Evolutionary conservation across 2,797 vertebrate species (phyloP).

Genomic region (Neostethus bicornis): DNA sequence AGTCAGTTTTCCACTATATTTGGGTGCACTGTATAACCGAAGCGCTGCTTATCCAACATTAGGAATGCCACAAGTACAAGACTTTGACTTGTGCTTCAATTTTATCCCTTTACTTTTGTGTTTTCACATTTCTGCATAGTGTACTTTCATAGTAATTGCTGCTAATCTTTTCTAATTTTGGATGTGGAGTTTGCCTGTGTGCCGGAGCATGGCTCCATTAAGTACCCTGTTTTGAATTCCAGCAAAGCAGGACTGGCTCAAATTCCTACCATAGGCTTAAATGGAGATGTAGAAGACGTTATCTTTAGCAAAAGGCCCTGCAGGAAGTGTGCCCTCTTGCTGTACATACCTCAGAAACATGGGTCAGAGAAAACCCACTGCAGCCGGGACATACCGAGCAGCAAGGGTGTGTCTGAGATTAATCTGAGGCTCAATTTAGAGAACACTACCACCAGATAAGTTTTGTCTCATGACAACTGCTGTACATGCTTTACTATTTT

Average conservation of each 20-base stretch:
- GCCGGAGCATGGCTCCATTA: slow-evolving; percentile 37
- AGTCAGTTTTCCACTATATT: slow-evolving; percentile 48
- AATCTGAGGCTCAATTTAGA: slow-evolving; percentile 52
- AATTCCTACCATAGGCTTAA: slow-evolving; percentile 57
- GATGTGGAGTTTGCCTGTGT: slow-evolving; percentile 39
- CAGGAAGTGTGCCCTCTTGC: slow-evolving; percentile 47
- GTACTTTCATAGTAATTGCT: slow-evolving; percentile 20
- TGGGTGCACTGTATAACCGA: slow-evolving; percentile 35
- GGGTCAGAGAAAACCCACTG: slow-evolving; percentile 48
- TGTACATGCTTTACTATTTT: slow-evolving; percentile 35
- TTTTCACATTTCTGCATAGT: slow-evolving; percentile 28
- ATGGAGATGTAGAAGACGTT: slow-evolving; percentile 51
- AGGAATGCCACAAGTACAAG: slow-evolving; percentile 30
- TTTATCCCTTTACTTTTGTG: slow-evolving; percentile 22
- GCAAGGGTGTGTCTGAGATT: slow-evolving; percentile 64
- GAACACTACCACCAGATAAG: slow-evolving; percentile 45
- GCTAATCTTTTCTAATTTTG: slow-evolving; percentile 20
- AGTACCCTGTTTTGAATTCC: slow-evolving; percentile 64
- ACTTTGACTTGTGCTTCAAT: slow-evolving; percentile 25
- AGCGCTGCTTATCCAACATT: slow-evolving; percentile 31
- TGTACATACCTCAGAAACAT: slow-evolving; percentile 39
- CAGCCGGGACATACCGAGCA: slow-evolving; percentile 54
- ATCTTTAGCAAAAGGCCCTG: slow-evolving; percentile 65
- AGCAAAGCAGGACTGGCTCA: slow-evolving; percentile 47
- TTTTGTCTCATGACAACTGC: slow-evolving; percentile 53